These are phyloP conservation scores for Drosophila recens DNA, from an alignment of 2,888 invertebrate species.

Conservation along the genomic window DNA sequence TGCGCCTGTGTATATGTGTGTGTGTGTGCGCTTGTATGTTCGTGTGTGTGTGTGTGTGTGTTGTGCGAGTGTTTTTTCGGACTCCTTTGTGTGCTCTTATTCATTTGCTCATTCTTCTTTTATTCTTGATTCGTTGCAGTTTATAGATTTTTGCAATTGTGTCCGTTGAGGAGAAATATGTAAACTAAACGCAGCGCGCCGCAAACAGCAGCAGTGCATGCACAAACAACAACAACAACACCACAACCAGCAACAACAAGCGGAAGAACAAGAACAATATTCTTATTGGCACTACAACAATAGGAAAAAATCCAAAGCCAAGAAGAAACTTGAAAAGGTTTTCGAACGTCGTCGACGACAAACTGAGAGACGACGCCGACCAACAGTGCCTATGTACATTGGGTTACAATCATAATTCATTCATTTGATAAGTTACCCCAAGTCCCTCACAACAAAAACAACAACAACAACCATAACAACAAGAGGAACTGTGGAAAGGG, in stretches of 20 bases:
- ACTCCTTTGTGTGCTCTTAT: slow-evolving; percentile 67
- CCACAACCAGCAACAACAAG: slow-evolving; percentile 24
- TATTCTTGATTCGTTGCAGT: slow-evolving; percentile 78
- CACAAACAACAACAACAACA: slow-evolving; percentile 40
- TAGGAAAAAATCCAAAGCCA: slow-evolving; percentile 32
- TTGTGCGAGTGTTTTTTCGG: slow-evolving; percentile 51
- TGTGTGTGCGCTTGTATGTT: slow-evolving; percentile 22
- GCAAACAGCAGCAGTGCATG: slow-evolving; percentile 62
- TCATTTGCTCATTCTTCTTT: slow-evolving; percentile 65
- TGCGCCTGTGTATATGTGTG: slow-evolving; percentile 35
- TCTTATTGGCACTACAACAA: slow-evolving; percentile 61
- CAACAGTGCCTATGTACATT: slow-evolving; percentile 72
- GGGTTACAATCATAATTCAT: slow-evolving; percentile 54
- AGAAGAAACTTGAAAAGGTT: slow-evolving; percentile 38
- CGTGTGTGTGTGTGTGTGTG: slow-evolving; percentile 37
- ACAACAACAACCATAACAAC: slow-evolving; percentile 12
- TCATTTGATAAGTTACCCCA: slow-evolving; percentile 38
- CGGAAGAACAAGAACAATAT: slow-evolving; percentile 21
- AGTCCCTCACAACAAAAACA: slow-evolving; percentile 36
- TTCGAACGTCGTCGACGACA: slow-evolving; percentile 30
- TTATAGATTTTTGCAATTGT: slow-evolving; percentile 83
- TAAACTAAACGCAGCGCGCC: slow-evolving; percentile 76
- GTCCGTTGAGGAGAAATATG: slow-evolving; percentile 79
- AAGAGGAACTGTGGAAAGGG: slow-evolving; percentile 21
- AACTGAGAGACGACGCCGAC: slow-evolving; percentile 52